Percentiles rank a stretch among this genome's conserved stretches.
Evolutionary conservation across 1,140 invertebrate species (phyloP).

Genomic region (Zaprionus capensis): DNA sequence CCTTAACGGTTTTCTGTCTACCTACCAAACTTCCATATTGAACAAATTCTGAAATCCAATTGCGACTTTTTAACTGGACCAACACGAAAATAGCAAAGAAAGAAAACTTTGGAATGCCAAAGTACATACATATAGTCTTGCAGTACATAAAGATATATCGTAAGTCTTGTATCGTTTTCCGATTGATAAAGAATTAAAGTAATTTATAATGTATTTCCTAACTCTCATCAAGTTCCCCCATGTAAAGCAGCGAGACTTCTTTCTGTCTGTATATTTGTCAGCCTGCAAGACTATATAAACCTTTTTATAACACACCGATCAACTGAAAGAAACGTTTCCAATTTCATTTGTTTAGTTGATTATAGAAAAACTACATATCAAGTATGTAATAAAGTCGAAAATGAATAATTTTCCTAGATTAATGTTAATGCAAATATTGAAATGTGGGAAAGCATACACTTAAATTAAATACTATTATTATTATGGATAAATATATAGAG

Average conservation of each 20-base stretch:
- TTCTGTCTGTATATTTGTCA: too few species aligned
- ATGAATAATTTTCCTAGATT: slow-evolving; percentile 57
- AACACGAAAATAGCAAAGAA: slow-evolving; percentile 46
- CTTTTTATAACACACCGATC: background rate
- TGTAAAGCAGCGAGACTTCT: background rate
- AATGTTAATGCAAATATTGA: slow-evolving; percentile 63
- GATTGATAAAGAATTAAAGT: background rate
- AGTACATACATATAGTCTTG: background rate
- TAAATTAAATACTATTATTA: slow-evolving; percentile 49
- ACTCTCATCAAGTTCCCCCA: background rate
- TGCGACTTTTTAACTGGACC: slow-evolving; percentile 63
- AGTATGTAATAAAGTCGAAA: slow-evolving; percentile 64
- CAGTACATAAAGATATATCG: background rate
- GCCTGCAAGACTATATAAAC: background rate
- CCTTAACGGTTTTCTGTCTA: slow-evolving; percentile 33
- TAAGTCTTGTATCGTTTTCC: background rate
- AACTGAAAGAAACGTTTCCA: slow-evolving; percentile 2
- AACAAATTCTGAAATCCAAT: slow-evolving; percentile 14
- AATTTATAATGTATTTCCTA: background rate
- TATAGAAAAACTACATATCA: slow-evolving; percentile 73
- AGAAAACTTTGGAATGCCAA: background rate
- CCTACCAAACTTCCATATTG: slow-evolving; percentile 25
- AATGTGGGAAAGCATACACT: slow-evolving; percentile 79
- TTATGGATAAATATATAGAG: slow-evolving; percentile 24
- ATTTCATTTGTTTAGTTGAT: slow-evolving; percentile 39